Percentiles rank a stretch among this genome's conserved stretches.
Evolutionary conservation across 1,140 invertebrate genomes (phyloP).

Genomic region (Macrosteles quadrilineatus): DNA sequence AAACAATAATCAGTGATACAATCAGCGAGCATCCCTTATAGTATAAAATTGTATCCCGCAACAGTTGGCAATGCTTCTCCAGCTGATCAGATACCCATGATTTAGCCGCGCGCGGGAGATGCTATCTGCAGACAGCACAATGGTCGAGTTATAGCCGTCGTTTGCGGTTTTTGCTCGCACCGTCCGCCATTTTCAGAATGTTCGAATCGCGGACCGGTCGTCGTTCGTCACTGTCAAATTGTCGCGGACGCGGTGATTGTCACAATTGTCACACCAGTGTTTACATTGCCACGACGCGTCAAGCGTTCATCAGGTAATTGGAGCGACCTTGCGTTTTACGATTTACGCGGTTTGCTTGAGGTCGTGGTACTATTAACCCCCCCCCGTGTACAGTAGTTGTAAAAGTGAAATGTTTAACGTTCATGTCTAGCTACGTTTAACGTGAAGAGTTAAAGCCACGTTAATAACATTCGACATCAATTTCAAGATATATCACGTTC

Average conservation of each 20-base stretch:
- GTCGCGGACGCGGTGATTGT: not conserved
- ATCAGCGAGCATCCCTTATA: no score
- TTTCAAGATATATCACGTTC: no score
- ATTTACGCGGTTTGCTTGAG: no score
- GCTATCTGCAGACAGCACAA: conserved; percentile 18
- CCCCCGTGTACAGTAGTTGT: no score
- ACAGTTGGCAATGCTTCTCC: conserved; percentile 1
- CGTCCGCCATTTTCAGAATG: not conserved
- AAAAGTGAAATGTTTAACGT: no score
- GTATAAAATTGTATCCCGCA: conserved; percentile 2
- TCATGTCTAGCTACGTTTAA: no score
- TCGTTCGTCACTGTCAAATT: not conserved
- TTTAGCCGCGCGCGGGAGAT: conserved; percentile 8
- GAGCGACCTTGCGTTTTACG: no score
- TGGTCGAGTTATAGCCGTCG: conserved; percentile 14
- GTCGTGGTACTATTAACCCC: no score
- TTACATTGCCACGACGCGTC: not conserved
- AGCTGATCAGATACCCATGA: conserved; percentile 20
- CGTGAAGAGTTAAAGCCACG: no score
- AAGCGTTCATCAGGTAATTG: not conserved
- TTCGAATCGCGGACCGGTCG: not conserved
- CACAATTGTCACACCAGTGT: not conserved
- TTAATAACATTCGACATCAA: no score
- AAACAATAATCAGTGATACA: no score
- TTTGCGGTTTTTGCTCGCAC: not conserved